Evolutionary conservation across 2,888 invertebrate species (phyloP), one percentile per base, ranked within the genome.

Genomic region (Merodon equestris): DNA sequence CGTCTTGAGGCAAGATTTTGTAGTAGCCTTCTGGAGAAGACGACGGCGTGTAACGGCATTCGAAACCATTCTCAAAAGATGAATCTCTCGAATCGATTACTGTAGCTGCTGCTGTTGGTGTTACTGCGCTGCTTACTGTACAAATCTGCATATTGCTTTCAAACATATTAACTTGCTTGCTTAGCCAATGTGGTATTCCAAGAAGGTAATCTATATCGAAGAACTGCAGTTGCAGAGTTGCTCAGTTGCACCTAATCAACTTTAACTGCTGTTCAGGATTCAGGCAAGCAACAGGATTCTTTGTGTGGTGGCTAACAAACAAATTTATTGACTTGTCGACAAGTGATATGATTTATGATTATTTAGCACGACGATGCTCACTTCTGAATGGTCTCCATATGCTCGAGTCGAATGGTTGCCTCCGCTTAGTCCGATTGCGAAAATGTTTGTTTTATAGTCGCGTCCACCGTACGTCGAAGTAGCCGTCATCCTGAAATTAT

Each of bases 321-420:
- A 84, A 85, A 84, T 85, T 85, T 84, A 83, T 84, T 84, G 84
- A 84, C 84, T 85, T 84, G 84, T 83, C 83, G 85, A 85, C 85
- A 86, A 86, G 85, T 86, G 86, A 85, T 85, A 85, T 87, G 87
- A 87, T 87, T 87, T 87, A 87, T 87, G 86, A 84, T 84, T 85
- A 85, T 84, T 85, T 85, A 84, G 84, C 87, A 87, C 86, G 87
- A 87, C 84, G 83, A 76, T 73, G 61, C 58, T 57, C 67, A 47
- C 57, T 38, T 34, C 42, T 27, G 27, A 42, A 42, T 15, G 67
- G 51, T 19, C 42, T 40, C 47, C 40, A 61, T 19, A 40, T 40
- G 53, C 60, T 58, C 48, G 70, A 70, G 40, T 48, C 36, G 64
- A 38, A 10, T 42, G 12, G 27, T 34, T 13, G 1, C 4, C 15